These are phyloP conservation scores for Molothrus ater DNA, from an alignment of 2,797 vertebrate species.

Conservation along the genomic window DNA sequence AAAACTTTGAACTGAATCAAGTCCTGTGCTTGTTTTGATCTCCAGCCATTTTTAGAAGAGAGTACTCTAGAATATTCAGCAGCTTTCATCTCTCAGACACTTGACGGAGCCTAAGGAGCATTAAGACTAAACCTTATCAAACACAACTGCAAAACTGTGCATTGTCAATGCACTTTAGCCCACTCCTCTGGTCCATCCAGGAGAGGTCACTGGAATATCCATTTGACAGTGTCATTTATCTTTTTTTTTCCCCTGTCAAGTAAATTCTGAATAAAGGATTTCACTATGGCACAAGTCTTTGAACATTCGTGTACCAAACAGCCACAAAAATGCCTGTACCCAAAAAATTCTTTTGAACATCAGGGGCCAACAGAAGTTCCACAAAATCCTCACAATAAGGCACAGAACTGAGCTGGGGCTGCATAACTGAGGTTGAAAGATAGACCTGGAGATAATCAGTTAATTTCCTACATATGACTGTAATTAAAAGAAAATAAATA, in stretches of 20 bases:
- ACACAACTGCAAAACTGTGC: constrained; percentile 45
- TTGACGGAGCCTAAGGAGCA: constrained; percentile 76
- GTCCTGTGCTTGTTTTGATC: constrained; percentile 66
- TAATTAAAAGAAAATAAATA: background rate
- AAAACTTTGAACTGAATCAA: constrained; percentile 70
- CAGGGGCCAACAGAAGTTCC: background rate
- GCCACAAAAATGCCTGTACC: background rate
- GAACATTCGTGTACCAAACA: background rate
- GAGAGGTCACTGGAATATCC: constrained; percentile 28
- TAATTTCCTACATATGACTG: background rate
- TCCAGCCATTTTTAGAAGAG: constrained; percentile 60
- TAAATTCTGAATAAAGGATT: constrained; percentile 11
- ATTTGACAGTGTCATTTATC: constrained; percentile 30
- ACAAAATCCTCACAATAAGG: background rate
- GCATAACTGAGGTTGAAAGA: background rate
- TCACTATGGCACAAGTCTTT: background rate
- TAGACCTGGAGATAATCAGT: background rate
- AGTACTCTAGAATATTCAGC: constrained; percentile 60
- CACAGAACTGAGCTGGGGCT: background rate
- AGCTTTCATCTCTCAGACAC: constrained; percentile 79
- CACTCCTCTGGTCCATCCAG: constrained; percentile 6
- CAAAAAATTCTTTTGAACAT: background rate
- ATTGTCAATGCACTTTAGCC: constrained; percentile 24
- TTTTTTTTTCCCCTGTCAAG: background rate
- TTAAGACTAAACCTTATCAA: constrained; percentile 67